A percentile compares a stretch with the other conserved stretches of the same genome.
phyloP scores from a whole-genome alignment of 2,113 vertebrate species.

The Hymenochirus boettgeri region DNA sequence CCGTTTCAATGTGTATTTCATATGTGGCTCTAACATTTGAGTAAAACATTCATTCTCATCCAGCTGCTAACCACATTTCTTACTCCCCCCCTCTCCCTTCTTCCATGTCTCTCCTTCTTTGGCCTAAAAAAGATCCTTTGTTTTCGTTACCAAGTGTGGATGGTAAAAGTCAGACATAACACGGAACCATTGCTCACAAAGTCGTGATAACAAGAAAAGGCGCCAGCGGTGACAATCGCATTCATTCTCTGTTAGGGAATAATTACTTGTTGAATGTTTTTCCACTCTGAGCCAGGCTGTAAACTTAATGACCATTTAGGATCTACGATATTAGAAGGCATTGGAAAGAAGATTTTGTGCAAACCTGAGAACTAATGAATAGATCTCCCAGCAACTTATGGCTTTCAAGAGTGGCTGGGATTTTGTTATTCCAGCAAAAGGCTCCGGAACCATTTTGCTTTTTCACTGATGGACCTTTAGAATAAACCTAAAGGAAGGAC shows the following conservation, averaged over 20 bases:
- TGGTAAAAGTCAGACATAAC: constrained; percentile 7
- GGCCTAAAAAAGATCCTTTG: constrained; percentile 1
- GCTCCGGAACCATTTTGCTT: too few relatives aligned
- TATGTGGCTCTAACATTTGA: background rate
- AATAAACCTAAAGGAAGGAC: too few relatives aligned
- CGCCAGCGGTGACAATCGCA: background rate
- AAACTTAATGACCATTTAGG: too few relatives aligned
- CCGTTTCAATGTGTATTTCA: background rate
- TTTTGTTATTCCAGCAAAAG: too few relatives aligned
- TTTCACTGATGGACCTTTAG: too few relatives aligned
- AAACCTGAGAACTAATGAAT: too few relatives aligned
- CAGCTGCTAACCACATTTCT: constrained; percentile 15
- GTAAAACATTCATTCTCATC: constrained; percentile 3
- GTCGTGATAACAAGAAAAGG: too few relatives aligned
- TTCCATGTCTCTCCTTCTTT: background rate
- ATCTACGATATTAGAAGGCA: too few relatives aligned
- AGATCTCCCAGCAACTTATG: too few relatives aligned
- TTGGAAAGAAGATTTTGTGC: too few relatives aligned
- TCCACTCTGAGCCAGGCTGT: background rate
- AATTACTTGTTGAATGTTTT: background rate
- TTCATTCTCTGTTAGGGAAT: background rate
- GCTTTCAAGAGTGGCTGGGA: too few relatives aligned
- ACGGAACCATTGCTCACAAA: constrained; percentile 7
- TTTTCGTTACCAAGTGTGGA: constrained; percentile 15
- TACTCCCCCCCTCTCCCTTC: background rate